Percentiles rank a stretch among this genome's conserved stretches.
phyloP scores from a whole-genome alignment of 2,888 invertebrate genomes.

The Aspidiotus rigidus region DNA sequence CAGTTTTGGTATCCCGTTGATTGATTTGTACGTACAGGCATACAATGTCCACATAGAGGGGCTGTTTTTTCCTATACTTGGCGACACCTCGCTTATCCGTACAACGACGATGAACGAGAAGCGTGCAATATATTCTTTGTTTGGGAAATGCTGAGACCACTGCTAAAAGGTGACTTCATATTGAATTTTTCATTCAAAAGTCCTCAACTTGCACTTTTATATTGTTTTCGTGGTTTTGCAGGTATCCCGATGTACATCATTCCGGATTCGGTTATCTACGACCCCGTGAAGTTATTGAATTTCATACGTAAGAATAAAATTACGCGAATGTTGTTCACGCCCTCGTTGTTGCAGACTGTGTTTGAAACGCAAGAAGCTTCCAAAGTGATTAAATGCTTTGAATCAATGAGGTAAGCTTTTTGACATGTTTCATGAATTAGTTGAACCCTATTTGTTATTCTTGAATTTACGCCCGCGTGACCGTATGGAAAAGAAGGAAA shows the following conservation, averaged over 20 bases:
- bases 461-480: too few relatives aligned
- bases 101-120: slow-evolving; percentile 38
- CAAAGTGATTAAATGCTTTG: slow-evolving; percentile 18
- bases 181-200: neutral
- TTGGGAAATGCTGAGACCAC: slow-evolving; percentile 40
- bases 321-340: slow-evolving; percentile 39
- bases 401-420: slow-evolving; percentile 34
- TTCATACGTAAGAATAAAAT: slow-evolving; percentile 38
- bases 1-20: neutral
- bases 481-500: too few relatives aligned
- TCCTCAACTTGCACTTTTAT: neutral
- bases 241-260: slow-evolving; percentile 39
- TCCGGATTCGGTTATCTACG: slow-evolving; percentile 40
- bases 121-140: slow-evolving; percentile 41
- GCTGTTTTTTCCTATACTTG: slow-evolving; percentile 38
- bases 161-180: slow-evolving; percentile 38
- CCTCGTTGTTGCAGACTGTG: slow-evolving; percentile 39
- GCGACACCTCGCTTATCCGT: slow-evolving; percentile 39
- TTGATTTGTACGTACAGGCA: slow-evolving; percentile 36
- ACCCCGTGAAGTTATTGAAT: slow-evolving; percentile 38
- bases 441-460: neutral
- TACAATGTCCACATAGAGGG: slow-evolving; percentile 38
- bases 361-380: slow-evolving; percentile 36
- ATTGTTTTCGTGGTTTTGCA: slow-evolving; percentile 18
- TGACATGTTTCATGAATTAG: slow-evolving; percentile 3